A percentile compares a stretch with the other conserved stretches of the same genome.
Evolutionary conservation across 2,797 vertebrate genomes (phyloP).

Genomic region (Poeciliopsis infans): DNA sequence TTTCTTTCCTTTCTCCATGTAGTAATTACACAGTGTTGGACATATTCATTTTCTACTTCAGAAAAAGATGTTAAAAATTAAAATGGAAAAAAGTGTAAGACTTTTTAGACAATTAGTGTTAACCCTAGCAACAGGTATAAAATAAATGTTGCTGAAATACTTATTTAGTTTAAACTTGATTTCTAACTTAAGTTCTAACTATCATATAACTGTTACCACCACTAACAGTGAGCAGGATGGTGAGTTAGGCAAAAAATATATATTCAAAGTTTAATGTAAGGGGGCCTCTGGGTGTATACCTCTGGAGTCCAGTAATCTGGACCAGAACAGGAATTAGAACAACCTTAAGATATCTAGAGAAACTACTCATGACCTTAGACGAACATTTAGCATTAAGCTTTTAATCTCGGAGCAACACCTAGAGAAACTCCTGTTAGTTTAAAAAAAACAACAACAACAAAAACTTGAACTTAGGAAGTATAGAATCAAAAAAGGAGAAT

Average conservation of each 20-base stretch:
- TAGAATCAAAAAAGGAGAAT: no score
- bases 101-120: background rate
- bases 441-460: no score
- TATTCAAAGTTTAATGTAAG: background rate
- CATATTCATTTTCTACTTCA: background rate
- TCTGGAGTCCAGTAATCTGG: background rate
- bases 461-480: no score
- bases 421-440: no score
- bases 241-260: background rate
- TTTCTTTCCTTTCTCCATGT: background rate
- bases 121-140: background rate
- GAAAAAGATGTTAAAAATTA: background rate
- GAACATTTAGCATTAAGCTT: no score
- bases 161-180: background rate
- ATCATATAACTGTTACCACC: background rate
- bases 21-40: background rate
- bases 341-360: no score
- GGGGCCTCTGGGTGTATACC: no score
- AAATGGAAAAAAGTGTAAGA: background rate
- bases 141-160: background rate
- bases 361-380: no score
- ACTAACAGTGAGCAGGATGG: background rate
- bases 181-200: background rate
- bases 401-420: no score
- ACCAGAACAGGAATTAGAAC: no score